phyloP scores from a whole-genome alignment of 2,113 vertebrate species.

The Ctenomys sociabilis region DNA sequence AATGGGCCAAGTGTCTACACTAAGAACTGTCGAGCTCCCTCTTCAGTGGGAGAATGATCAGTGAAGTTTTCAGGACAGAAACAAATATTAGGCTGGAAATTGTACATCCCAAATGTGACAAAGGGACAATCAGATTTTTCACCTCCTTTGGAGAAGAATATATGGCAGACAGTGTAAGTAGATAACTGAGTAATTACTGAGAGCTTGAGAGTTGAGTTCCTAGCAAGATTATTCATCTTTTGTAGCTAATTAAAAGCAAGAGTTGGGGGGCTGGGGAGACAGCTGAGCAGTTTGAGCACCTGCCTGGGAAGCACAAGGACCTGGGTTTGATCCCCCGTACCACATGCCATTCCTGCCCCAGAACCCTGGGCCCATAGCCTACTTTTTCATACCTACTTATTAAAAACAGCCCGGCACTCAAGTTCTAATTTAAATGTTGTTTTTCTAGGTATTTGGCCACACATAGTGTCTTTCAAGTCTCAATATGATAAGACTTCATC shows the following conservation, averaged over 20 bases:
- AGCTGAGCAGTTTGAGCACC: too few species aligned
- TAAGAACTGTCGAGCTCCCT: not conserved
- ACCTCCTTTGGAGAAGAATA: not conserved
- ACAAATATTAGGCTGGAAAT: not conserved
- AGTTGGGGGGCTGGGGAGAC: too few species aligned
- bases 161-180: not conserved
- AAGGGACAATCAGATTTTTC: not conserved
- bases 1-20: too few species aligned
- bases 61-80: not conserved
- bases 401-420: not conserved
- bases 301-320: too few species aligned
- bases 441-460: not conserved
- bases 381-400: not conserved
- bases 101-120: not conserved
- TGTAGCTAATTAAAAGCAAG: not conserved
- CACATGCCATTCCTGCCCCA: too few species aligned
- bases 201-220: not conserved
- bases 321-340: too few species aligned
- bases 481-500: not conserved
- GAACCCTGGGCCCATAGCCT: too few species aligned
- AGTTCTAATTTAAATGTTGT: constrained; percentile 14
- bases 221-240: not conserved
- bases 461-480: not conserved
- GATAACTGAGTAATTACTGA: not conserved
- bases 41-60: not conserved